Evolutionary conservation across 2,113 vertebrate genomes (phyloP).

Genomic region (Bubo blakistoni): DNA sequence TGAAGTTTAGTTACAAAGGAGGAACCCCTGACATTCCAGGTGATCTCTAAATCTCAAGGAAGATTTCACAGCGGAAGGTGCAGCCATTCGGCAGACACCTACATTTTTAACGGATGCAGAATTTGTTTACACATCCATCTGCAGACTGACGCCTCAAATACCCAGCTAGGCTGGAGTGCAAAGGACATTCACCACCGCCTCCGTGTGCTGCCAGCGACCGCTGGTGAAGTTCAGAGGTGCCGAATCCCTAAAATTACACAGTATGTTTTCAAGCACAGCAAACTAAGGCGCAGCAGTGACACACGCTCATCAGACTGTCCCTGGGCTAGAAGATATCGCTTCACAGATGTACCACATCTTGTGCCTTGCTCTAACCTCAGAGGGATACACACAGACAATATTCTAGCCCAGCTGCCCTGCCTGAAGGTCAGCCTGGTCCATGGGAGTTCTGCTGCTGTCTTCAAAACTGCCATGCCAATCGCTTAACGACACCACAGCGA

Average conservation of each 20-base stretch:
- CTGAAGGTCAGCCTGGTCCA: neutral
- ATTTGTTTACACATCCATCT: neutral
- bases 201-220: neutral
- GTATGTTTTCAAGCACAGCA: neutral
- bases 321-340: neutral
- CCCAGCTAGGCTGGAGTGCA: neutral
- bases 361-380: neutral
- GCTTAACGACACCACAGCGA: neutral
- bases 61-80: neutral
- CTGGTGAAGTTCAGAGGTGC: neutral
- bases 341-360: accelerated
- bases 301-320: neutral
- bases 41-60: neutral
- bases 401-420: neutral
- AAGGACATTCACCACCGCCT: accelerated
- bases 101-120: neutral
- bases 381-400: too few relatives aligned
- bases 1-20: constrained; percentile 23
- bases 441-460: neutral
- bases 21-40: neutral
- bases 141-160: neutral
- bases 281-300: neutral
- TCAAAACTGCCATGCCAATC: accelerated
- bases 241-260: neutral
- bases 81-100: accelerated